These are phyloP conservation scores for Kryptolebias marmoratus DNA, from an alignment of 2,113 vertebrate genomes.

Conservation along the genomic window DNA sequence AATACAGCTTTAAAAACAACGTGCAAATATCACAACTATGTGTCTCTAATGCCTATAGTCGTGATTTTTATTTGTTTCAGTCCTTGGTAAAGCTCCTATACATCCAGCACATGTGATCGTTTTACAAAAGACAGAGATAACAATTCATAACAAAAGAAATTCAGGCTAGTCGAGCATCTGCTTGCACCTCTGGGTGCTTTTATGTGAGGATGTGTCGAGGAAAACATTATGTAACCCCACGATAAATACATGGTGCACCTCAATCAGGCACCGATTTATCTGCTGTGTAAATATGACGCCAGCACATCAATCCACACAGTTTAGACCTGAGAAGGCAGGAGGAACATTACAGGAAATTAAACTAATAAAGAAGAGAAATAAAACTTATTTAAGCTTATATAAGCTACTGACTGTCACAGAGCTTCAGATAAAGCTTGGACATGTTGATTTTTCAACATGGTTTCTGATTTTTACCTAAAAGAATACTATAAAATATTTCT, in stretches of 20 bases:
- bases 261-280: conserved; percentile 37
- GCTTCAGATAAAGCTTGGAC: too few relatives aligned
- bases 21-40: conserved; percentile 31
- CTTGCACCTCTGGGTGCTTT: background rate
- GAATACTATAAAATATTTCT: too few relatives aligned
- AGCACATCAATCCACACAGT: background rate
- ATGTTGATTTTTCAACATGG: too few relatives aligned
- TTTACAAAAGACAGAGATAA: background rate
- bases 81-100: conserved; percentile 8
- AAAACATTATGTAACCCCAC: conserved; percentile 12
- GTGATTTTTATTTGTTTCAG: conserved; percentile 3
- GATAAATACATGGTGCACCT: background rate
- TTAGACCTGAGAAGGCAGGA: conserved; percentile 55
- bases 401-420: too few relatives aligned
- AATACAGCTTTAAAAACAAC: conserved; percentile 28
- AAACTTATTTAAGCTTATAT: too few relatives aligned
- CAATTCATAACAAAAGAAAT: background rate
- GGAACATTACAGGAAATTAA: background rate
- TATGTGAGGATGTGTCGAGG: background rate
- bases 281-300: conserved; percentile 2
- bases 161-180: background rate
- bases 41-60: background rate
- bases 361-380: background rate
- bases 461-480: too few relatives aligned
- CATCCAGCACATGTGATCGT: conserved; percentile 10